Conservation (phyloP, 2,113 vertebrate genomes). For the Tauraco erythrolophus region DNA sequence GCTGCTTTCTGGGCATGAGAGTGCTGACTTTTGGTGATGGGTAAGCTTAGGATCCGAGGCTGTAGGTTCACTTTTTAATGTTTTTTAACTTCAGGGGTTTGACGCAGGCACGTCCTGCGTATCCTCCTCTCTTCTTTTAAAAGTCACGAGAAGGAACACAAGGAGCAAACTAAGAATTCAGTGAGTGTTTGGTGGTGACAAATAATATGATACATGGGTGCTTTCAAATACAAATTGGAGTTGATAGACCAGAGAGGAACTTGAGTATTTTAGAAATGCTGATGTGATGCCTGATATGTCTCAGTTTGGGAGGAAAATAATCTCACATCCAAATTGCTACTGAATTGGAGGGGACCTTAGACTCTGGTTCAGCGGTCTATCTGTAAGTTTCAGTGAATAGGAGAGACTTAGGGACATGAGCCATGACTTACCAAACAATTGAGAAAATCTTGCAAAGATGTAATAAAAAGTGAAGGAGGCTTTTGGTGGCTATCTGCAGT, state of each 20-base stretch:
- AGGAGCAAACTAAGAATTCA: neutral
- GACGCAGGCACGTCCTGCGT: rapidly evolving
- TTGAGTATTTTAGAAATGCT: neutral
- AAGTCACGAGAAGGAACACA: neutral
- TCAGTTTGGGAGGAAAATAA: neutral
- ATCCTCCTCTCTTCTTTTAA: neutral
- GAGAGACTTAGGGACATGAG: rapidly evolving
- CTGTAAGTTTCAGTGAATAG: neutral
- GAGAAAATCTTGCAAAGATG: neutral
- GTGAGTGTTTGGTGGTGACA: neutral
- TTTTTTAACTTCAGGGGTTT: neutral
- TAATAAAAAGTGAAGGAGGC: neutral
- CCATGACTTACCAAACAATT: neutral
- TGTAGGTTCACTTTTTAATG: neutral
- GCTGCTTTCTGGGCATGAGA: neutral
- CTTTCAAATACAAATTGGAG: neutral
- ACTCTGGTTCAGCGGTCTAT: neutral
- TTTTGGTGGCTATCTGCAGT: neutral
- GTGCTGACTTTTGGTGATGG: neutral
- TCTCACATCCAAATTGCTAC: neutral
- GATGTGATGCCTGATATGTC: neutral
- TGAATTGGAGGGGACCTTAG: neutral
- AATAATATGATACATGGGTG: neutral
- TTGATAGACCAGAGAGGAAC: neutral
- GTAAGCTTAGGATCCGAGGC: neutral